phyloP scores from a whole-genome alignment of 2,797 vertebrate species.

The Menidia menidia region DNA sequence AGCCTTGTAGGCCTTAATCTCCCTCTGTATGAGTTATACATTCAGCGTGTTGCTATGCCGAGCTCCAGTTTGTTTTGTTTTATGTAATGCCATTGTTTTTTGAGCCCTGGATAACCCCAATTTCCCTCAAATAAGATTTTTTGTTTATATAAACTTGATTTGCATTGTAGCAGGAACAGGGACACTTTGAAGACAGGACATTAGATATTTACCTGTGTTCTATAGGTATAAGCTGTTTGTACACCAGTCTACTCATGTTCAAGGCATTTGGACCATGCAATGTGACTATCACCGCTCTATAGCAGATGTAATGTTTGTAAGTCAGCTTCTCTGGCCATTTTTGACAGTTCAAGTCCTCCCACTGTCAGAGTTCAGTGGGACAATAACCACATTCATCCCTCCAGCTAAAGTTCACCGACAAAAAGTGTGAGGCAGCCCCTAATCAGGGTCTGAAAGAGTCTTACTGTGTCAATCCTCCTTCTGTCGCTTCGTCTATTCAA shows the following conservation, averaged over 20 bases:
- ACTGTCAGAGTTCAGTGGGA: constrained; percentile 43
- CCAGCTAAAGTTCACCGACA: constrained; percentile 39
- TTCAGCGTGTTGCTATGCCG: neutral
- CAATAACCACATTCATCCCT: constrained; percentile 68
- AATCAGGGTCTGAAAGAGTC: constrained; percentile 56
- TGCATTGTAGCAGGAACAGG: neutral
- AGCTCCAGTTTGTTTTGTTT: constrained; percentile 1
- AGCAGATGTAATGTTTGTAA: constrained; percentile 3
- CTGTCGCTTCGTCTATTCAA: constrained; percentile 19
- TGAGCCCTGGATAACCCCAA: too few relatives aligned
- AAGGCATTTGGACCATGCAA: neutral
- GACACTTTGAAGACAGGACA: neutral
- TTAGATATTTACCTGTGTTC: too few relatives aligned
- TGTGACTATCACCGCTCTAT: constrained; percentile 3
- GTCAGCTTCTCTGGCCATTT: constrained; percentile 45
- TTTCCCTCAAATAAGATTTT: too few relatives aligned
- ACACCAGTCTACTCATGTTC: neutral
- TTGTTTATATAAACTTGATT: neutral
- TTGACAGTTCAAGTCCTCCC: constrained; percentile 39
- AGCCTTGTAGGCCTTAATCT: constrained; percentile 16
- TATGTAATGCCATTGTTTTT: neutral
- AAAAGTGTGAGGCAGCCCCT: constrained; percentile 33
- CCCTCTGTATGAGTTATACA: constrained; percentile 12
- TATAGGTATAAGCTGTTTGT: too few relatives aligned
- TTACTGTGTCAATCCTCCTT: constrained; percentile 42